Conservation (phyloP, 2,888 invertebrate species). For the Acheta domesticus region DNA sequence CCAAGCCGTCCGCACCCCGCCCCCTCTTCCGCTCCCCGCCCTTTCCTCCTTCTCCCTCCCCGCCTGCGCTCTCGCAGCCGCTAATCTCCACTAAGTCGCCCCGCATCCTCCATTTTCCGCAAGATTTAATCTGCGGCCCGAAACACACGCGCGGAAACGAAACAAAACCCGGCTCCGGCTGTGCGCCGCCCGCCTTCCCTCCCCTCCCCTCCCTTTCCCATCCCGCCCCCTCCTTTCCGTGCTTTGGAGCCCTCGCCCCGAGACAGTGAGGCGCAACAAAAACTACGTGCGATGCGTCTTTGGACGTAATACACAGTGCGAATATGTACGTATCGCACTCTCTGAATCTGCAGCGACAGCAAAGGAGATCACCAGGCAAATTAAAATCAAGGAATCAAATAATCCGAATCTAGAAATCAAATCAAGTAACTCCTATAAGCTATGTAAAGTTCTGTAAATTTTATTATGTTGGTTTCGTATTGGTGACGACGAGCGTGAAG, state of each 20-base stretch:
- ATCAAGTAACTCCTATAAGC: too few species aligned
- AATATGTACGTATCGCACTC: too few species aligned
- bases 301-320: too few species aligned
- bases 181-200: not conserved
- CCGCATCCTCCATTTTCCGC: constrained; percentile 12
- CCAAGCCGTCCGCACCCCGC: not conserved
- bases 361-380: too few species aligned
- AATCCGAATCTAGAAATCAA: too few species aligned
- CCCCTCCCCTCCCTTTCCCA: not conserved
- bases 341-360: too few species aligned
- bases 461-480: too few species aligned
- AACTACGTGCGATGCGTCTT: too few species aligned
- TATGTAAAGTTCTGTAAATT: too few species aligned
- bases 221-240: not conserved
- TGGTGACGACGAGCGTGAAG: too few species aligned
- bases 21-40: not conserved
- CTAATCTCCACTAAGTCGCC: constrained; percentile 18
- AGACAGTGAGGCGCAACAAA: too few species aligned
- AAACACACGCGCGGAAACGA: not conserved
- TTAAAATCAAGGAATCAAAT: too few species aligned
- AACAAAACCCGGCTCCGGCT: not conserved
- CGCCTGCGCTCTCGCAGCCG: not conserved
- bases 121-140: constrained; percentile 18
- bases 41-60: not conserved
- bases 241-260: not conserved